Evolutionary conservation across 2,113 vertebrate species (phyloP), one percentile per base, ranked within the genome.

Genomic region (Pipa parva): DNA sequence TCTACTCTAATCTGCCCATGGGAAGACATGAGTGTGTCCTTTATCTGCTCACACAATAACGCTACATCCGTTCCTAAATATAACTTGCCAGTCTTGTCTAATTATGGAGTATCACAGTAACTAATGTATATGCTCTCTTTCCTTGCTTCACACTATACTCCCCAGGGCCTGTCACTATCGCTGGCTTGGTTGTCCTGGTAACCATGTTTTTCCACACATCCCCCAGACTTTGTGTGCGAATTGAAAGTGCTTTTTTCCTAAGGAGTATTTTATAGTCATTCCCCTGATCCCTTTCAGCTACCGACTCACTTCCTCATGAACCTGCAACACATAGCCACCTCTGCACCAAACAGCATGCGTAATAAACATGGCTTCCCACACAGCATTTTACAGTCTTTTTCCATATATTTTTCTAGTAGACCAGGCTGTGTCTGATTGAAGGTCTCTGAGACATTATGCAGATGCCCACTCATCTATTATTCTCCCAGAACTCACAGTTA

Each of bases 131-230:
- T 36, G 20, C 31, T 15, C n/a, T 24, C 25, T 39, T 20, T 28
- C 37, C 63, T 28, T 17, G 31, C 56, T 31, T 68, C 21, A 7
- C 57, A 59, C 57, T 60, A 31, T 33, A 39, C 36, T 70, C 58
- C 66, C 36, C 58, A 9, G 66, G 59, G 58, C 29, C 58, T 61
- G 20, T 46, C 57, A 54, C 66, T 61, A 70, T 51, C 46, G 24
- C 31, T 8, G 52, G 57, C 25, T 54, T 24, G 3, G 66, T 70
- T 61, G 49, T 49, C 33, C 1, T 61, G 58, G 66, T 61, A 61
- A 70, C 66, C 13, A 7, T 54, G 57, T 54, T 58, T 29, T 61
- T 31, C 36, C 49, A 42, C 56, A 27, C 58, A 60, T 70, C 66
- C 66, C 56, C 57, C 57, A 24, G 29, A 28, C 50, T 59, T 8